Base-by-base conservation (phyloP, 2,888 invertebrate genomes). In the Agrotis segetum region DNA sequence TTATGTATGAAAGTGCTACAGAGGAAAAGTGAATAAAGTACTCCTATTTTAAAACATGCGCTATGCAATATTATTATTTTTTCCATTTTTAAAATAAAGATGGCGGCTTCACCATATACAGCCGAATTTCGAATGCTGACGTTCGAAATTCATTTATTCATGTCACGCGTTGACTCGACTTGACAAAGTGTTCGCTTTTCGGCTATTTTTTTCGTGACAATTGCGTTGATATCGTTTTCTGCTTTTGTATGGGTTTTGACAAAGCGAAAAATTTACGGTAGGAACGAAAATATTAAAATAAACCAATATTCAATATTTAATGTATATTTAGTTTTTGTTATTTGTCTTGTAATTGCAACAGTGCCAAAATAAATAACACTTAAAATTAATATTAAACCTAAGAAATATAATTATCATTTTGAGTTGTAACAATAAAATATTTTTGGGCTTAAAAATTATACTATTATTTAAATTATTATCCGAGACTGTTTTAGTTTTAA, bases 1-100 rank as follows among this genome's bases (percentile, higher is more conserved):
- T 96, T 95, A 95, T 96, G 95, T 95, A 95, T 95, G 95, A 94
- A 92, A 93, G 90, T 88, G 90, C 89, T 89, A 90, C 89, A 90
- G 88, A 87, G 91, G 90, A 92, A 93, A 92, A 92, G 91, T 92
- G 92, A 92, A 92, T 82, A 92, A 85, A 92, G 88, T 80, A 86
- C 68, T 68, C 65, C 61, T 59, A 79, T 47, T 81, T 63, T 61
- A 67, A 68, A 68, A 68, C 60, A 68, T 52, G 64, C 62, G 59
- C 64, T 49, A 29, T 73, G 68, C 67, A 67, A 77, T 67, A 65
- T 63, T 9, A 3, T 56, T n/a, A 49, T 58, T 59, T 55, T 24
- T 24, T 61, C 16, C 11, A 2, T 59, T 29, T 52, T 79, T 40
- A 17, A 62, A 56, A 60, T 2, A 11, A 19, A 67, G 61, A 67